Conservation (phyloP, 2,888 invertebrate species). For the Didymodactylos carnosus region DNA sequence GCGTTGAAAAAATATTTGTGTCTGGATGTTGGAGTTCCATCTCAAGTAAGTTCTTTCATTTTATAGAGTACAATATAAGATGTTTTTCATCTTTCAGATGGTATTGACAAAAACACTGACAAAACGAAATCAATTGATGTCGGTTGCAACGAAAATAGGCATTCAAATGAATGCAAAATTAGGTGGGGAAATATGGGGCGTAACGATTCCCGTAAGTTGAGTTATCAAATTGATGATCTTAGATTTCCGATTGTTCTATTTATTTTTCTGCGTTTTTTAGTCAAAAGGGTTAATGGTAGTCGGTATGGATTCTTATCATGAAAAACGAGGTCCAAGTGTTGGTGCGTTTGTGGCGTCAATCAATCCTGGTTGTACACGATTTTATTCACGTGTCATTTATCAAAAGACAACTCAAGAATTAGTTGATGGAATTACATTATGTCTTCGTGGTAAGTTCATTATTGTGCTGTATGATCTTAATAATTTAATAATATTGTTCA, state of each 20-base stretch:
- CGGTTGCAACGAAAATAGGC: conserved; percentile 10
- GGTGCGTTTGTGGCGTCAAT: conserved; percentile 62
- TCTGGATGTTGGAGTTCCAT: conserved; percentile 3
- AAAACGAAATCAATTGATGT: conserved; percentile 1
- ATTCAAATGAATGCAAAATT: conserved; percentile 14
- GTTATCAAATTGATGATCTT: neutral
- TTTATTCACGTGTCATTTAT: conserved; percentile 51
- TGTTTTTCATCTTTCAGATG: neutral
- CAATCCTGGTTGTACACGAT: conserved; percentile 49
- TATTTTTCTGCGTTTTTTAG: neutral
- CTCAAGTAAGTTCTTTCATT: neutral
- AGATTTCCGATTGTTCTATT: neutral
- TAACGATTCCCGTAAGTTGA: neutral
- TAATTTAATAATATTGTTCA: neutral
- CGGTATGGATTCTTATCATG: conserved; percentile 13
- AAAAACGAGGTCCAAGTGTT: conserved; percentile 33
- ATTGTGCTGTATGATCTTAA: neutral
- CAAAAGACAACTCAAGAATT: conserved; percentile 58
- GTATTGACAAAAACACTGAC: conserved; percentile 6
- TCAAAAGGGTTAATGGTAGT: neutral
- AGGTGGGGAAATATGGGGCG: conserved; percentile 13
- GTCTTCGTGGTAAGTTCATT: conserved; percentile 20
- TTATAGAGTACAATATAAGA: neutral
- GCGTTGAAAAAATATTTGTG: conserved; percentile 8
- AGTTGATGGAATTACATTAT: conserved; percentile 48